phyloP scores from a whole-genome alignment of 2,888 invertebrate genomes.

The Euphydryas editha region DNA sequence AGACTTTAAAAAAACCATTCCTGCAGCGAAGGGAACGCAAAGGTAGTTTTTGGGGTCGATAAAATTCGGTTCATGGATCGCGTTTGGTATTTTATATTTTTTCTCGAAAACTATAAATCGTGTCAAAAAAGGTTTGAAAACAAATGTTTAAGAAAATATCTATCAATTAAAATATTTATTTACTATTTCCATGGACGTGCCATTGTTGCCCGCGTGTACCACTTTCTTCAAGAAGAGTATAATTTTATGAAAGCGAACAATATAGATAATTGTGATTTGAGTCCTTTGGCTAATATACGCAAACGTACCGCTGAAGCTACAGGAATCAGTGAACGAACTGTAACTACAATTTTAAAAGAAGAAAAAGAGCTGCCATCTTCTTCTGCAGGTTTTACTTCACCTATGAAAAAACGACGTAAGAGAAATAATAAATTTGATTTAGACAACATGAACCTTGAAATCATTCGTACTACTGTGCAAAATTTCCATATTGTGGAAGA shows the following conservation, averaged over 20 bases:
- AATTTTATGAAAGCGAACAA: slow-evolving; percentile 12
- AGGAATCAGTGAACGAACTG: neutral
- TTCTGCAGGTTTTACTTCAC: neutral
- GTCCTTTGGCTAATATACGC: neutral
- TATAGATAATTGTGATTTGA: slow-evolving; percentile 18
- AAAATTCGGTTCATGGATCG: no score
- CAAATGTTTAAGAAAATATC: no score
- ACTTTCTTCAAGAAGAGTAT: no score
- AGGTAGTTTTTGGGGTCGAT: no score
- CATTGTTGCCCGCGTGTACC: slow-evolving; percentile 14
- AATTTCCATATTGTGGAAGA: slow-evolving; percentile 3
- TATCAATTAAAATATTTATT: no score
- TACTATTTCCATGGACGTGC: slow-evolving; percentile 6
- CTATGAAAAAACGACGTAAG: slow-evolving; percentile 3
- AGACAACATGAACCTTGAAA: slow-evolving; percentile 6
- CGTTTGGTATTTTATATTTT: no score
- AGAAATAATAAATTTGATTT: slow-evolving; percentile 6
- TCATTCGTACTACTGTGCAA: slow-evolving; percentile 1
- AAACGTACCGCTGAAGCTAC: neutral
- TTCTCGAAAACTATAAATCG: no score
- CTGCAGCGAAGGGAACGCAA: no score
- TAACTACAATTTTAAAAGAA: slow-evolving; percentile 1
- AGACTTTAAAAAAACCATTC: no score
- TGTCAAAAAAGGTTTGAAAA: no score
- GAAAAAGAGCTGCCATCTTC: neutral